Base-by-base conservation (phyloP, 2,888 invertebrate species). In the Biston betularia region DNA sequence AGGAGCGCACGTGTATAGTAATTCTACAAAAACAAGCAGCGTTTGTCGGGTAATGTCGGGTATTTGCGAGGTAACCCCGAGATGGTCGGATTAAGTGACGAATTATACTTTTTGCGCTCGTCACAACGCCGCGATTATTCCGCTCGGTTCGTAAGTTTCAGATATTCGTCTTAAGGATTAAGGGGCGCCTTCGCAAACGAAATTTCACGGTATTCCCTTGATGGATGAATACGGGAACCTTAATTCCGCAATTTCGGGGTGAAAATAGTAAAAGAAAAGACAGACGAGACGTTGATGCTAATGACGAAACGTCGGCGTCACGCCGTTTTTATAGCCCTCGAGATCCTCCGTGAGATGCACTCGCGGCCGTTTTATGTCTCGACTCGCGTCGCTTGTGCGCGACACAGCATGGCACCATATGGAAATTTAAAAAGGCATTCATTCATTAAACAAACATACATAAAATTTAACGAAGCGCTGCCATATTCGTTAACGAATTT, bases 151-250 rank as follows among this genome's bases (percentile, higher is more conserved):
- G 85, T 89, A 89, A 90, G 88, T 91, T 91, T 89, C 87, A 89
- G 92, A 90, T 90, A 92, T 92, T 90, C 92, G 89, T 92, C 89
- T 90, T 90, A 79, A 83, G 91, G 92, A 90, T 92, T 92, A 92
- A 83, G 89, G 86, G 86, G 84, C 82, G 89, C 84, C 85, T 87
- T 85, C 85, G 80, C 80, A 85, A 87, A 86, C 86, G 86, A 89
- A 89, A 89, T 90, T 90, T 91, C 86, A 88, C 86, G 88, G 88
- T 84, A 87, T 87, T 87, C 87, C 82, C 88, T 82, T 90, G 91
- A 90, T 88, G 89, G 89, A 90, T 90, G 90, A 88, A 89, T 87
- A 87, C 87, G 81, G 85, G 82, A 88, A 82, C 87, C 86, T 87
- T 89, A 89, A 89, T 90, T 89, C 89, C 81, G 82, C 85, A 86